Evolutionary conservation across 2,113 vertebrate species (phyloP), one percentile per base, ranked within the genome.

Genomic region (Micronisus gabar): DNA sequence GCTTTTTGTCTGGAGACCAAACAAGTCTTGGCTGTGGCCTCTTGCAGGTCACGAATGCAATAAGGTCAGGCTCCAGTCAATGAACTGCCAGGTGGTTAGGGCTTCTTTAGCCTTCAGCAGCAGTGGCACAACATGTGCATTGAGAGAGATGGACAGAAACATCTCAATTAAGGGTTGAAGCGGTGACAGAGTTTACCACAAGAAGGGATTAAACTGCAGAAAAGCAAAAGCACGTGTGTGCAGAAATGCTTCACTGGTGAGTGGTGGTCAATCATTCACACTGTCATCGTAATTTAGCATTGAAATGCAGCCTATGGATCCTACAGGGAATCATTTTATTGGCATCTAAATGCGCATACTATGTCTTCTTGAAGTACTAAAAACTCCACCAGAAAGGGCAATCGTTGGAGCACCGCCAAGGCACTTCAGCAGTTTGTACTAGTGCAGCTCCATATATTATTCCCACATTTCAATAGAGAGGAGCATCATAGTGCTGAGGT

Each of bases 291-390:
- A 90, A 94, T 53, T 94, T 41, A 93, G 62, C 8, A 6, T 21
- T 66, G 92, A 92, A 96, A 93, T 58, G 74, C 32, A 47, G 53
- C 53, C 79, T 58, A 15, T 73, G 62, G 79, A 82, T 70, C 74
- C 81, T 25, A 53, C 22, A 34, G 71, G 71, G 93, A 95, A 91
- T 82, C 30, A 66, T 83, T 90, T 96, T 55, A 80, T 88, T 93
- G 92, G 81, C 79, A 88, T 82, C 81, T 94, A 93, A 96, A 90
- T 47, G 81, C 7, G 8, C 71, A n/a, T 38, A 50, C 66, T 96
- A 58, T 38, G 30, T 94, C 93, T 93, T 95, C 85, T 62, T 90
- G 93, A 96, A 80, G 90, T 93, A 88, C 88, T 93, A 95, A 92
- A 79, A 96, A 53, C 71, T 86, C 85, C 66, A 80, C 70, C 90